phyloP scores from a whole-genome alignment of 2,888 invertebrate species.

The Amphimallon solstitiale region DNA sequence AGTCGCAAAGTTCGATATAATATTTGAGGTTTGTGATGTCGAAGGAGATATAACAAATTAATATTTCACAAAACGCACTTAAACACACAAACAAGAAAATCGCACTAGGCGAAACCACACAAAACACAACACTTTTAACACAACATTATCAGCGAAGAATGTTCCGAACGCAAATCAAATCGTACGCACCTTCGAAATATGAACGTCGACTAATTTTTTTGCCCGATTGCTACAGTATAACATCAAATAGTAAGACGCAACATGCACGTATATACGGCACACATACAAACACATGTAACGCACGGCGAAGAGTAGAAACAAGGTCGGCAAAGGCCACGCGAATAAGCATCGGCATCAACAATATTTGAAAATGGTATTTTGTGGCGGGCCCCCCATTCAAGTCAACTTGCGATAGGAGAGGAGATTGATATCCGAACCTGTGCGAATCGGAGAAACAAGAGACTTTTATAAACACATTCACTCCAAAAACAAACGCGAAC shows the following conservation, averaged over 20 bases:
- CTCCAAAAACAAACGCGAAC: slow-evolving; percentile 1
- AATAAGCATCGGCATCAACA: slow-evolving; percentile 36
- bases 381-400: slow-evolving; percentile 33
- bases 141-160: neutral
- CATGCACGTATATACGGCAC: no score
- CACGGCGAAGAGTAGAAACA: slow-evolving; percentile 40
- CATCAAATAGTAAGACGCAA: slow-evolving; percentile 9
- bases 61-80: no score
- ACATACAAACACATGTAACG: neutral
- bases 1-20: no score
- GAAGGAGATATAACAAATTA: no score
- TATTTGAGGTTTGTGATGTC: no score
- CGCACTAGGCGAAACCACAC: neutral
- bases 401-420: neutral
- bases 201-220: slow-evolving; percentile 16
- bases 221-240: neutral
- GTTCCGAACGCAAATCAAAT: slow-evolving; percentile 6
- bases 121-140: neutral
- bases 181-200: slow-evolving; percentile 11
- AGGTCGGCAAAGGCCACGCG: slow-evolving; percentile 45
- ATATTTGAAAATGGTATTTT: slow-evolving; percentile 42
- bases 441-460: neutral
- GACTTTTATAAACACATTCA: slow-evolving; percentile 10
- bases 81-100: neutral
- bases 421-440: neutral